Evolutionary conservation across 2,113 vertebrate genomes (phyloP), one percentile per base, ranked within the genome.

Genomic region (Paralichthys olivaceus): DNA sequence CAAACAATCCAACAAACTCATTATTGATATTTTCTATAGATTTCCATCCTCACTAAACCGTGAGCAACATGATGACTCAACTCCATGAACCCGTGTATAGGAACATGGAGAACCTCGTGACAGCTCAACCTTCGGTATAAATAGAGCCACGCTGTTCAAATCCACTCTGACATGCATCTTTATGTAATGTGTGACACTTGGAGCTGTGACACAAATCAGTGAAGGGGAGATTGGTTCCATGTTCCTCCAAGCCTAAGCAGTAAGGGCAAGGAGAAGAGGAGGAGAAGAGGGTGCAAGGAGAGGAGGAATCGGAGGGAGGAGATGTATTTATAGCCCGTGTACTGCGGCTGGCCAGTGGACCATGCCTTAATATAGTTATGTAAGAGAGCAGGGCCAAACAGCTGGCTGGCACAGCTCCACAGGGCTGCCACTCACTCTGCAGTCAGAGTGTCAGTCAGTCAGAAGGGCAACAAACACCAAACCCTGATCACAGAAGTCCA

Each of bases 291-390:
- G 60, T 54, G 67, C 54, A 70, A 29, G 79, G 71, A 76, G 15
- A 7, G 62, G 54, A 60, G 76, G 45, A 68, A 78, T 56, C 0
- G 64, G 60, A 26, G 23, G 22, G 32, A 43, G 76, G 78, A 22
- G 72, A 72, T 0, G 17, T 93, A 93, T 93, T 94, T 93, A 91
- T 93, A 94, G 92, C 75, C 15, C 26, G 37, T 69, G 58, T 58
- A 77, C 87, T 65, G 80, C 69, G 77, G 74, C 75, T 63, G 64
- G 69, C 72, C 82, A 88, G 72, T 55, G 72, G 86, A 81, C 80
- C 77, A 80, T 89, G 91, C 78, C 82, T 91, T 93, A 91, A 94
- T 91, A 93, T 90, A 93, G 89, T 94, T 94, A 94, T 86, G 88
- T 77, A 95, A 93, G 81, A 87, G 72, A 32, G 69, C 63, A 12